phyloP scores from a whole-genome alignment of 2,888 invertebrate species.

The Gryllus longicercus region DNA sequence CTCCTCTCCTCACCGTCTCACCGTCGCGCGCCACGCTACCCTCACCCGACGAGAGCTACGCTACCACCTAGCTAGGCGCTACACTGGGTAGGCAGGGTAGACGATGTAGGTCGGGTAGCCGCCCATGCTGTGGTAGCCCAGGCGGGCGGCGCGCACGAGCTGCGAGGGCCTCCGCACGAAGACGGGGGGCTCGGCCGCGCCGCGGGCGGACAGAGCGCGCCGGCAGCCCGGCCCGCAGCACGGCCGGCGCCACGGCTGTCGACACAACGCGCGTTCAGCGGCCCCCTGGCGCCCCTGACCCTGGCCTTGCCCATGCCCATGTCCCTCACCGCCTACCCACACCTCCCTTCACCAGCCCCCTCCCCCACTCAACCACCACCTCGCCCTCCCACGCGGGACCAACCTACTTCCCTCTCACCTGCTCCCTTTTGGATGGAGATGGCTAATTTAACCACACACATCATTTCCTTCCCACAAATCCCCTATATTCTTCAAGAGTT shows the following conservation, averaged over 20 bases:
- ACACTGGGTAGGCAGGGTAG: conserved; percentile 3
- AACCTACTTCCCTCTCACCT: no score
- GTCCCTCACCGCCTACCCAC: neutral
- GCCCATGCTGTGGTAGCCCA: neutral
- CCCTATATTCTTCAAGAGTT: no score
- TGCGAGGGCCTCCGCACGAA: conserved; percentile 1
- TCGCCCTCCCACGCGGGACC: no score
- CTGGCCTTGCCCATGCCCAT: neutral
- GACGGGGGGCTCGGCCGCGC: conserved; percentile 17
- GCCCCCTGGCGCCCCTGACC: neutral
- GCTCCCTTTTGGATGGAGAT: no score
- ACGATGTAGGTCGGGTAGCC: conserved; percentile 17
- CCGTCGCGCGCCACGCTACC: neutral
- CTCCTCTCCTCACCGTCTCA: no score
- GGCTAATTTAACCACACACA: no score
- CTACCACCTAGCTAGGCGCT: neutral
- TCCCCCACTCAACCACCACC: no score
- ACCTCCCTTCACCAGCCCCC: no score
- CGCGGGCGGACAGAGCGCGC: conserved; percentile 6
- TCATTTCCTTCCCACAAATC: no score
- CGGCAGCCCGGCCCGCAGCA: conserved; percentile 8
- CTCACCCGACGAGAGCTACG: neutral
- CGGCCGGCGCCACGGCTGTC: neutral
- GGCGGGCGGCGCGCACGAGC: neutral
- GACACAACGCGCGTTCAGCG: conserved; percentile 17